These are phyloP conservation scores for Phoenicopterus ruber DNA, from an alignment of 2,113 vertebrate genomes.

Conservation along the genomic window DNA sequence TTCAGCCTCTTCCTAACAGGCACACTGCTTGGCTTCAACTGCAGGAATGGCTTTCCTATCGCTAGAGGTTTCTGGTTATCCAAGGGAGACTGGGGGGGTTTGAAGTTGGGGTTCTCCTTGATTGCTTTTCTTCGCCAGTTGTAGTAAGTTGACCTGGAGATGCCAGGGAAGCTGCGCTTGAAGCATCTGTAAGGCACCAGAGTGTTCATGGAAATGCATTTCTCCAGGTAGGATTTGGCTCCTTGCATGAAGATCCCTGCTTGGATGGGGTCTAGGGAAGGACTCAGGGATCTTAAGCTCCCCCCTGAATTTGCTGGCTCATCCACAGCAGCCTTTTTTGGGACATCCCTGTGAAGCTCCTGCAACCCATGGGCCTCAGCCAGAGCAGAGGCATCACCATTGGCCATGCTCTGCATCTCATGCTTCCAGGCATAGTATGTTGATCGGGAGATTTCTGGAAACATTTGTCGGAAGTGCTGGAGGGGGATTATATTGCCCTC, in stretches of 20 bases:
- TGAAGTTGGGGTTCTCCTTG: slow-evolving; percentile 80
- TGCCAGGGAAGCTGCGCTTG: slow-evolving; percentile 90
- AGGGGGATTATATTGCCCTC: slow-evolving; percentile 86
- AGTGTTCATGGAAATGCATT: slow-evolving; percentile 87
- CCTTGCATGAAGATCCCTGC: slow-evolving; percentile 85
- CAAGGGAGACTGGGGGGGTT: slow-evolving; percentile 20
- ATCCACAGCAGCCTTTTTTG: slow-evolving; percentile 3
- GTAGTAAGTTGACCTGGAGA: slow-evolving; percentile 95
- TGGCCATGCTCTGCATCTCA: slow-evolving; percentile 77
- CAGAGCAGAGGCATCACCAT: slow-evolving; percentile 51
- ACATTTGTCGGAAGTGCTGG: slow-evolving; percentile 88
- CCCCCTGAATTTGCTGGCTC: neutral
- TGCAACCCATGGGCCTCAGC: neutral
- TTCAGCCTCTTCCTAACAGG: slow-evolving; percentile 10
- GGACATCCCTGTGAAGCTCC: slow-evolving; percentile 2
- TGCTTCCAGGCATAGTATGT: slow-evolving; percentile 97
- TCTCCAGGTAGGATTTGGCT: slow-evolving; percentile 89
- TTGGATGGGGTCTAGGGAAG: slow-evolving; percentile 9
- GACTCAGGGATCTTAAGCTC: neutral
- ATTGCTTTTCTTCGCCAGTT: slow-evolving; percentile 96
- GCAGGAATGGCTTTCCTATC: neutral
- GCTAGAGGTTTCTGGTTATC: slow-evolving; percentile 6
- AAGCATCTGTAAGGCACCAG: slow-evolving; percentile 90
- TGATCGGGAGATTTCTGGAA: slow-evolving; percentile 93
- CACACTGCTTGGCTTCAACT: slow-evolving; percentile 21